Evolutionary conservation across 2,113 vertebrate genomes (phyloP), one percentile per base, ranked within the genome.

Genomic region (Mus musculus): DNA sequence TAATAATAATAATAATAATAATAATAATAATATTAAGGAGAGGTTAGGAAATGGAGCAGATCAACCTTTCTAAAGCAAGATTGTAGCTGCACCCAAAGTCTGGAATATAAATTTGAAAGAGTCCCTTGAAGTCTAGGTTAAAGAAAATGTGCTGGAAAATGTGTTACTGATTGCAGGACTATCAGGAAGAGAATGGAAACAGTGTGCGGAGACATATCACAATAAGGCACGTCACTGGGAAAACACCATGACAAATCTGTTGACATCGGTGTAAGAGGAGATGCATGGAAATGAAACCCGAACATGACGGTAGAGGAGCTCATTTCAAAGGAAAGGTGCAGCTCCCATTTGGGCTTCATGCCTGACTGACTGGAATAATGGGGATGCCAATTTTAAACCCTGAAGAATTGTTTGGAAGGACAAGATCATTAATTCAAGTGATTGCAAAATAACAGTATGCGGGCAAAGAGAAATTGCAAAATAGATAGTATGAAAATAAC

Each of bases 361-460:
- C 54, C 89, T 84, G n/a, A 69, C 36, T 69, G 63, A 46, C 91
- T 92, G 12, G 39, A 88, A 46, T 69, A 80, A 94, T 11, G 2
- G 92, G 36, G 19, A 80, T 49, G 39, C 71, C 81, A n/a, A 56
- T 71, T 95, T 85, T 36, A 85, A 93, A 95, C 76, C 16, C 59
- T 86, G n/a, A 26, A 22, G 52, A 91, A 93, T 77, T 78, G 90
- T 90, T 92, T 92, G 89, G 56, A 94, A 95, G 90, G 59, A 33
- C 46, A 80, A 88, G 14, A 95, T 84, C 75, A 89, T 77, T 71
- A 92, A 95, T 92, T 88, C 63, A 82, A 77, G 30, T 19, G 14
- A 95, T 54, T 82, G 10, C 42, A 96, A 96, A 93, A 92, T 77
- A 93, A 69, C 4, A 88, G 14, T 30, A 88, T n/a, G n/a, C 4